Conservation (phyloP, 2,797 vertebrate species). For the Lemur catta region DNA sequence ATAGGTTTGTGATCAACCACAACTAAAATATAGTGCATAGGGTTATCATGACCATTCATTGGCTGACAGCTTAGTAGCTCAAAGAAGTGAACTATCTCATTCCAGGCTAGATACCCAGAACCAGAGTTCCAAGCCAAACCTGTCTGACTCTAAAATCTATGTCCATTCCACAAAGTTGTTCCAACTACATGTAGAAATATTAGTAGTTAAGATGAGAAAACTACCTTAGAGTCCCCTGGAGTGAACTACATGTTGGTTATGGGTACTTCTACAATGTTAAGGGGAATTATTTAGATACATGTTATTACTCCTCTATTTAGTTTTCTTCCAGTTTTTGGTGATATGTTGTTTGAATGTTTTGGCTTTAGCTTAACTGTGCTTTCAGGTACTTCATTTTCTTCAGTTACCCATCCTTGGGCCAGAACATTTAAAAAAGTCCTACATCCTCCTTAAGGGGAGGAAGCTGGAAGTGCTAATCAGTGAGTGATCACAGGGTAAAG, state of each 20-base stretch:
- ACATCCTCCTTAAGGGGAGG: neutral
- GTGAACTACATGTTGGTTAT: neutral
- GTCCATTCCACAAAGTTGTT: neutral
- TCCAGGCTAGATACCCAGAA: neutral
- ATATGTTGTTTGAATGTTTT: neutral
- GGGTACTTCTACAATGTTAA: neutral
- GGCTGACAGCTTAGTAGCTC: neutral
- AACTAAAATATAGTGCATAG: neutral
- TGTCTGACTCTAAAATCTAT: neutral
- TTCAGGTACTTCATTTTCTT: neutral
- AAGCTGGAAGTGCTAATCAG: neutral
- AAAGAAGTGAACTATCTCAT: neutral
- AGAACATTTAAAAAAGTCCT: neutral
- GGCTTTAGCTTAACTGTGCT: neutral
- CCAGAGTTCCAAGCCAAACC: neutral
- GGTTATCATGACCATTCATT: neutral
- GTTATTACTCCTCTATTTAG: neutral
- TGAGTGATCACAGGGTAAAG: neutral
- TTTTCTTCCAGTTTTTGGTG: neutral
- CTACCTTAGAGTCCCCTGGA: neutral
- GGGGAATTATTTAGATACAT: neutral
- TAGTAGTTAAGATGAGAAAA: neutral
- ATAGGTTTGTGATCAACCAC: neutral
- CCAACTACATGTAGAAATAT: neutral
- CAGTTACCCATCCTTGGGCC: neutral